Percentiles rank a stretch among this genome's conserved stretches.
These are phyloP conservation scores for Nebria ingens DNA, from an alignment of 1,140 invertebrate species.

Conservation along the genomic window DNA sequence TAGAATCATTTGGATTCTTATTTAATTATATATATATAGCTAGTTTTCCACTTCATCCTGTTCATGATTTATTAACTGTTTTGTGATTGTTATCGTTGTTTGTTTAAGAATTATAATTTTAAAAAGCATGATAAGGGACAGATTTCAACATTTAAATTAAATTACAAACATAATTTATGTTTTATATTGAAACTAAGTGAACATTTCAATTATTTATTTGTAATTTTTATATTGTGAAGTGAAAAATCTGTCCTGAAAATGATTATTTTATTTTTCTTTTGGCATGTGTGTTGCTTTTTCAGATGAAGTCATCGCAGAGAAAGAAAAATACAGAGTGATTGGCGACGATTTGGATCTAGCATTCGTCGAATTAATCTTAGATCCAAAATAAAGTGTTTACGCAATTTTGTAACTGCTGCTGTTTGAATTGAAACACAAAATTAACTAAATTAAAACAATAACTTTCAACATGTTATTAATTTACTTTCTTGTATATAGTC, in stretches of 20 bases:
- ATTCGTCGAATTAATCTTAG: constrained; percentile 79
- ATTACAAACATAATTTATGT: no score
- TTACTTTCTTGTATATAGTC: constrained; percentile 15
- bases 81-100: no score
- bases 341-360: constrained; percentile 94
- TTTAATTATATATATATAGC: no score
- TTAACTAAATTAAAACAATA: constrained; percentile 16
- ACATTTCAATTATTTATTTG: no score
- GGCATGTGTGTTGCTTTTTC: constrained; percentile 28
- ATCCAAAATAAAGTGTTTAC: constrained; percentile 49
- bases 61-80: no score
- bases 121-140: no score
- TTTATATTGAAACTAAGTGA: no score
- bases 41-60: no score
- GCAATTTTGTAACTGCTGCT: constrained; percentile 17
- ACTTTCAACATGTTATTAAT: not conserved
- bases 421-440: constrained; percentile 28
- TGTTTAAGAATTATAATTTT: no score
- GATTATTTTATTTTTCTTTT: not conserved
- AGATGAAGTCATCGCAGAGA: constrained; percentile 95
- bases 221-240: no score
- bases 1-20: no score
- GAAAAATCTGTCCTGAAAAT: not conserved
- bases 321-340: constrained; percentile 96
- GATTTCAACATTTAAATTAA: no score